Conservation (phyloP, 2,797 vertebrate genomes). For the Manis crassicaudata region DNA sequence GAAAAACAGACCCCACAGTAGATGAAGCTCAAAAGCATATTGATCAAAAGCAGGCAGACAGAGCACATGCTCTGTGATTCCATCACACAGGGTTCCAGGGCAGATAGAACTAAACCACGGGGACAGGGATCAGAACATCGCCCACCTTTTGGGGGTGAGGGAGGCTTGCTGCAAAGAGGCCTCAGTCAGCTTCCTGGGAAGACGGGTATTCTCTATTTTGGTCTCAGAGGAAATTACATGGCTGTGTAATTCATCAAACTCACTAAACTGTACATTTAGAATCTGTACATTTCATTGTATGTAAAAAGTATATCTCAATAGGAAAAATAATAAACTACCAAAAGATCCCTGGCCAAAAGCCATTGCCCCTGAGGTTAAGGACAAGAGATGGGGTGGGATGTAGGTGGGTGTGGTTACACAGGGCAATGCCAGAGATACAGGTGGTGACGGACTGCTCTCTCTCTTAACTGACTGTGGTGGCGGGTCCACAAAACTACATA, state of each 20-base stretch:
- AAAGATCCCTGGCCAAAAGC: not conserved
- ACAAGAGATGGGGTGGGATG: not conserved
- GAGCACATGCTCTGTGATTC: not conserved
- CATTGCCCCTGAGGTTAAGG: not conserved
- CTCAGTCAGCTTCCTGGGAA: not conserved
- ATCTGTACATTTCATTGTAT: not conserved
- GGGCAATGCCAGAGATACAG: not conserved
- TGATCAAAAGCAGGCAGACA: not conserved
- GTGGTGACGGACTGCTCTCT: accelerated
- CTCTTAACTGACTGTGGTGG: not conserved
- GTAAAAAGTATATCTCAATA: not conserved
- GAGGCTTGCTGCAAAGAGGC: not conserved
- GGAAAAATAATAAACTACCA: not conserved
- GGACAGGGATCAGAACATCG: not conserved
- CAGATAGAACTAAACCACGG: not conserved
- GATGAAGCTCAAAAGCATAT: not conserved
- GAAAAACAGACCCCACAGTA: not conserved
- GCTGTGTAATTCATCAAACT: not conserved
- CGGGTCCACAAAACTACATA: not conserved
- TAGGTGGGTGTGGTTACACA: not conserved
- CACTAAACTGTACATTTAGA: not conserved
- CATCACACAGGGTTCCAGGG: not conserved
- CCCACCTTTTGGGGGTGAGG: not conserved
- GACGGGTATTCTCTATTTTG: not conserved
- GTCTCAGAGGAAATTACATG: not conserved